phyloP scores from a whole-genome alignment of 2,888 invertebrate species.

The Agrotis exclamationis region DNA sequence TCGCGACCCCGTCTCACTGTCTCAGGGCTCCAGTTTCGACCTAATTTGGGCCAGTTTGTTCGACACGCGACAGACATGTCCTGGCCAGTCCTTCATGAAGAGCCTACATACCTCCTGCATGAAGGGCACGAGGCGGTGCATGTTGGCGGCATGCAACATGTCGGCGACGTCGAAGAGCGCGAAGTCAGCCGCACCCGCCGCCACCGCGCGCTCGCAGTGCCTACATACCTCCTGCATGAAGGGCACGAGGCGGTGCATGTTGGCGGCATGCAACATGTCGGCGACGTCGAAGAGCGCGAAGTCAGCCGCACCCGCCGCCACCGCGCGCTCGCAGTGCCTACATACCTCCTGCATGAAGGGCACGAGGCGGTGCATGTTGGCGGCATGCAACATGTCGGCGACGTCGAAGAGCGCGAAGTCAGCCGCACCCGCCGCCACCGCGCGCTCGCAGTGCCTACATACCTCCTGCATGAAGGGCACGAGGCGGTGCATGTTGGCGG shows the following conservation, averaged over 20 bases:
- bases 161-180: conserved; percentile 98
- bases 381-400: conserved; percentile 94
- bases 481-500: conserved; percentile 80
- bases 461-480: conserved; percentile 82
- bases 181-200: conserved; percentile 94
- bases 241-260: conserved; percentile 83
- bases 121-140: conserved; percentile 85
- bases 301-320: conserved; percentile 94
- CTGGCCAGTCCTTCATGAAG: too few relatives aligned
- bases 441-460: conserved; percentile 97
- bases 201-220: conserved; percentile 95
- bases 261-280: conserved; percentile 93
- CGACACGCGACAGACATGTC: too few relatives aligned
- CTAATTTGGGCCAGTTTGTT: too few relatives aligned
- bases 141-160: conserved; percentile 91
- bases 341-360: conserved; percentile 80
- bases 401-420: conserved; percentile 98
- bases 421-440: conserved; percentile 92
- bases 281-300: conserved; percentile 98
- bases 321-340: conserved; percentile 96
- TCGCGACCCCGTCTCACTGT: too few relatives aligned
- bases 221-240: conserved; percentile 85
- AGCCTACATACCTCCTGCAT: conserved; percentile 68
- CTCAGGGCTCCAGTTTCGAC: too few relatives aligned
- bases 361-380: conserved; percentile 81